phyloP scores from a whole-genome alignment of 2,113 vertebrate species.

The Trematocara stigmaticum region DNA sequence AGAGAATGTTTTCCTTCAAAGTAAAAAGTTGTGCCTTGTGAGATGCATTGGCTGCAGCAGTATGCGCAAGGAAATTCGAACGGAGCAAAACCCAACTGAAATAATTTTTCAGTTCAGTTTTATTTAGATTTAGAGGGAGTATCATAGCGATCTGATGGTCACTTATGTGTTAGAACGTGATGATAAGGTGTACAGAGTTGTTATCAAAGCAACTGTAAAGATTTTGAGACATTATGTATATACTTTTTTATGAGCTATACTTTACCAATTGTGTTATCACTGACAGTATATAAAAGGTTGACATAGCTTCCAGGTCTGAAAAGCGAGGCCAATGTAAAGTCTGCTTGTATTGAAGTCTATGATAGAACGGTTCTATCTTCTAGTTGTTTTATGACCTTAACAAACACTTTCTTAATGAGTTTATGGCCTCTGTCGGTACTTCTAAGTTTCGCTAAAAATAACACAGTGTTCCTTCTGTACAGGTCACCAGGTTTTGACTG shows the following conservation, averaged over 20 bases:
- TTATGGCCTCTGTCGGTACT: background rate
- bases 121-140: background rate
- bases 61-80: background rate
- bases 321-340: background rate
- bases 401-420: background rate
- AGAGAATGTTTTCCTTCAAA: background rate
- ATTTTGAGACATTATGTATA: background rate
- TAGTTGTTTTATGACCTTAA: background rate
- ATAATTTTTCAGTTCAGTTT: background rate
- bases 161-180: background rate
- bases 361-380: background rate
- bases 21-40: background rate
- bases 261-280: background rate
- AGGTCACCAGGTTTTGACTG: background rate
- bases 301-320: background rate
- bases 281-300: background rate
- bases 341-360: background rate
- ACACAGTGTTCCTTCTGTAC: background rate
- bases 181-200: background rate
- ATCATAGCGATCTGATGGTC: background rate
- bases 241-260: background rate
- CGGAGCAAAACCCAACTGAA: background rate
- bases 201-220: background rate
- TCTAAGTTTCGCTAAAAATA: background rate
- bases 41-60: background rate